These are phyloP conservation scores for Helicolenus hilgendorfi DNA, from an alignment of 2,797 vertebrate genomes.

Conservation along the genomic window DNA sequence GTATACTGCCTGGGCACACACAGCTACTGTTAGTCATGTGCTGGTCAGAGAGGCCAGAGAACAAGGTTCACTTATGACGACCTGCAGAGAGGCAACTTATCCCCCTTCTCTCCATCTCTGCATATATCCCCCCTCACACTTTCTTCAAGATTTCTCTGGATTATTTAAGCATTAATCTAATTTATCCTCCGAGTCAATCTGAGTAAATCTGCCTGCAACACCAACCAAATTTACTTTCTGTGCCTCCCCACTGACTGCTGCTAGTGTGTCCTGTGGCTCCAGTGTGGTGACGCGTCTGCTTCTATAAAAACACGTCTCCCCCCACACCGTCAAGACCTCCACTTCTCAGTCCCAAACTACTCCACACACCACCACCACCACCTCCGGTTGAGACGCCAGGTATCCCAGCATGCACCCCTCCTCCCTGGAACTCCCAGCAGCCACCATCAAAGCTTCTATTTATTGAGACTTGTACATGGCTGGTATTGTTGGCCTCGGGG, in stretches of 20 bases:
- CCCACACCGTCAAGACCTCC: conserved; percentile 68
- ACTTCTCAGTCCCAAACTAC: conserved; percentile 64
- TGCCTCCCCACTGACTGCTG: conserved; percentile 73
- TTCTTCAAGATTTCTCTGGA: conserved; percentile 43
- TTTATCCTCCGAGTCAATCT: conserved; percentile 59
- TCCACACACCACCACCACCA: conserved; percentile 67
- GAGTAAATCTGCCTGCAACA: conserved; percentile 41
- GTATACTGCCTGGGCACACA: conserved; percentile 65
- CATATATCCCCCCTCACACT: background rate
- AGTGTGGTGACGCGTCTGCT: conserved; percentile 84
- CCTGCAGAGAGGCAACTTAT: conserved; percentile 46
- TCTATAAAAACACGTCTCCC: conserved; percentile 87
- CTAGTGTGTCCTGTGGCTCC: conserved; percentile 85
- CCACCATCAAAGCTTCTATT: conserved; percentile 89
- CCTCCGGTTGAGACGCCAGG: conserved; percentile 82
- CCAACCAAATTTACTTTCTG: conserved; percentile 48
- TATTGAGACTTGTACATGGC: conserved; percentile 83
- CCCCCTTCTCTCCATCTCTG: conserved; percentile 26
- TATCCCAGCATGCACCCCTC: conserved; percentile 85
- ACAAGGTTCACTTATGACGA: conserved; percentile 85
- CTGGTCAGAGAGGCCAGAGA: conserved; percentile 59
- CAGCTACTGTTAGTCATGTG: conserved; percentile 73
- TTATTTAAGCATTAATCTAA: conserved; percentile 67
- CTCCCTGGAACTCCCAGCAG: conserved; percentile 83
- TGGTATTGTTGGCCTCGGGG: conserved; percentile 79